Percentiles rank a stretch among this genome's conserved stretches.
phyloP scores from a whole-genome alignment of 2,797 vertebrate genomes.

The Manis pentadactyla region DNA sequence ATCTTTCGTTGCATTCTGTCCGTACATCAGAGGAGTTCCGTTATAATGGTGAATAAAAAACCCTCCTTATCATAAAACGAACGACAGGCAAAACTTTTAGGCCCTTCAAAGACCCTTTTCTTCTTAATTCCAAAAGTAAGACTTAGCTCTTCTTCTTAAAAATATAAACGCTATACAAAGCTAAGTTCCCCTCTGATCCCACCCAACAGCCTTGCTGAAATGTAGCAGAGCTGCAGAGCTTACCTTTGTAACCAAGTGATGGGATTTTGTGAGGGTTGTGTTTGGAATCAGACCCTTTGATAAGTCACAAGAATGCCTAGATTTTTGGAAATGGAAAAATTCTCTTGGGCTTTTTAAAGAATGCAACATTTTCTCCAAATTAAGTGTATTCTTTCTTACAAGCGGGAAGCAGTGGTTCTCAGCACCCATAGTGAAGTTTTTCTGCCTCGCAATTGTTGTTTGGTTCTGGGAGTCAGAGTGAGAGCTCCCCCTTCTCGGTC shows the following conservation, averaged over 20 bases:
- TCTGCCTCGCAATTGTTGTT: not conserved
- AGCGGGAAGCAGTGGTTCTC: not conserved
- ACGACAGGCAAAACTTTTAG: not conserved
- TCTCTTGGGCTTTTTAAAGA: not conserved
- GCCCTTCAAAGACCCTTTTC: not conserved
- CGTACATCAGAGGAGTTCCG: not conserved
- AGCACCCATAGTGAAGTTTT: not conserved
- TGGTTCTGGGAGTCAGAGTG: not conserved
- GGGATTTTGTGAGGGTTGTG: not conserved
- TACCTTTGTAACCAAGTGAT: too few species aligned
- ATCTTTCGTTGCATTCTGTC: not conserved
- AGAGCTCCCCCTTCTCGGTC: not conserved
- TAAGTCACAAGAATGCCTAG: not conserved
- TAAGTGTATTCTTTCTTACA: not conserved
- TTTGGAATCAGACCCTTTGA: not conserved
- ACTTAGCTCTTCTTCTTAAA: not conserved
- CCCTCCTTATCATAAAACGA: not conserved
- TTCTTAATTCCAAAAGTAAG: conserved; percentile 20
- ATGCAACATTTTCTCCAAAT: not conserved
- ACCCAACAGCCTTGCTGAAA: not conserved
- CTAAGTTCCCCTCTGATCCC: not conserved
- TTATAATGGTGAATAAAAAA: not conserved
- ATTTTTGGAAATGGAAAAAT: conserved; percentile 25
- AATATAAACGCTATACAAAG: not conserved
- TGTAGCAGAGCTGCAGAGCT: not conserved